A percentile compares a stretch with the other conserved stretches of the same genome.
phyloP scores from a whole-genome alignment of 53 echinoderm and acorn worm species.

The Arbacia lixula region DNA sequence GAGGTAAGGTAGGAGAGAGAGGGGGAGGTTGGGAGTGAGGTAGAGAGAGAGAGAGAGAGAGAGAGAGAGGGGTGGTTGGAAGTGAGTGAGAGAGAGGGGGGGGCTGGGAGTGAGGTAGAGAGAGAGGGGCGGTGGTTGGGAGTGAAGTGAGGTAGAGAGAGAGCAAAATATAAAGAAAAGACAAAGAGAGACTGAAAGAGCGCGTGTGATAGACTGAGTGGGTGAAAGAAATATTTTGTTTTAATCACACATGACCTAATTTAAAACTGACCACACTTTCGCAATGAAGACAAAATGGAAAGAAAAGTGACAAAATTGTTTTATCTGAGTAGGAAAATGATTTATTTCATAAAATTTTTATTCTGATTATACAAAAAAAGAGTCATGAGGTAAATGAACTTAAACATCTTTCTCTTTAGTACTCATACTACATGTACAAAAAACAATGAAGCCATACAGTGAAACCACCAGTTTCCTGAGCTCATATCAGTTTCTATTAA shows the following conservation, averaged over 20 bases:
- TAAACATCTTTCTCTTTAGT: no score
- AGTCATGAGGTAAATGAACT: no score
- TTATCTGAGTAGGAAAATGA: no score
- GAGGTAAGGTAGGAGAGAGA: neutral
- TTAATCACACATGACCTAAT: neutral
- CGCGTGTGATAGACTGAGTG: neutral
- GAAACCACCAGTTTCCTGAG: no score
- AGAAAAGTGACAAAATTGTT: slow-evolving; percentile 5
- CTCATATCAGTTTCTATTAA: no score
- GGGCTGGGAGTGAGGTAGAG: neutral
- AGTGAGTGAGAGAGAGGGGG: neutral
- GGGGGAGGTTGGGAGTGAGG: neutral
- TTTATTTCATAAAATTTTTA: no score
- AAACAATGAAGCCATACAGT: no score
- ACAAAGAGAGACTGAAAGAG: neutral
- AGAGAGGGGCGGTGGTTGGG: neutral
- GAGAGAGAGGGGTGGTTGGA: neutral
- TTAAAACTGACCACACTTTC: neutral
- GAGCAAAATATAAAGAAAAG: neutral
- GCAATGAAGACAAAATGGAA: neutral
- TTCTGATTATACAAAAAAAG: no score
- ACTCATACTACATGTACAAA: no score
- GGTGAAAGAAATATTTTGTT: no score
- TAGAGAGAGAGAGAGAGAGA: neutral
- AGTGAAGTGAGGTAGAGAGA: neutral